A percentile compares a stretch with the other conserved stretches of the same genome.
Evolutionary conservation across 2,888 invertebrate genomes (phyloP).

Genomic region (Dichetophora obliterata): DNA sequence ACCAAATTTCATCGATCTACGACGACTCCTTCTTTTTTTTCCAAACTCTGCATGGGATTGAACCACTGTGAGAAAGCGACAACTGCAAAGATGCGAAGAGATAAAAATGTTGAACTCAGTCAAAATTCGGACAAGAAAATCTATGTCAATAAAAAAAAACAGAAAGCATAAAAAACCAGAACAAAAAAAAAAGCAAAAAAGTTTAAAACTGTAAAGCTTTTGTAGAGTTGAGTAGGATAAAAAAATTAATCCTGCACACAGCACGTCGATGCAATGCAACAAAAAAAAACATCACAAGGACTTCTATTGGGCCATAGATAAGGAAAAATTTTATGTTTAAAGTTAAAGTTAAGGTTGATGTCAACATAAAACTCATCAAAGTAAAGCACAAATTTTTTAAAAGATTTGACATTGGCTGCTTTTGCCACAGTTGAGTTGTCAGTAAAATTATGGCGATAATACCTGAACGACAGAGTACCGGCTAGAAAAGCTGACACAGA

Average conservation of each 20-base stretch:
- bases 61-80: too few species aligned
- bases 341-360: background rate
- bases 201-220: background rate
- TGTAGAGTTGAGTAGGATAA: background rate
- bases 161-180: background rate
- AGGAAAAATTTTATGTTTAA: background rate
- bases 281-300: too few species aligned
- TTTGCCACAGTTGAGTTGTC: too few species aligned
- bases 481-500: too few species aligned
- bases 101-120: background rate
- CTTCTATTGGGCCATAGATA: too few species aligned
- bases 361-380: background rate
- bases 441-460: too few species aligned
- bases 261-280: too few species aligned
- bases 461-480: too few species aligned
- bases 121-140: background rate
- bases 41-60: too few species aligned
- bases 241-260: background rate
- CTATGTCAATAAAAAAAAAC: background rate
- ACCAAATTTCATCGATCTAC: too few species aligned
- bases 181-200: background rate
- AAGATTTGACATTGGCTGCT: background rate
- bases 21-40: too few species aligned
- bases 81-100: slow-evolving; percentile 9
- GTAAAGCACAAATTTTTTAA: background rate